phyloP scores from a whole-genome alignment of 1,140 invertebrate genomes.

The Drosophila ogumai region DNA sequence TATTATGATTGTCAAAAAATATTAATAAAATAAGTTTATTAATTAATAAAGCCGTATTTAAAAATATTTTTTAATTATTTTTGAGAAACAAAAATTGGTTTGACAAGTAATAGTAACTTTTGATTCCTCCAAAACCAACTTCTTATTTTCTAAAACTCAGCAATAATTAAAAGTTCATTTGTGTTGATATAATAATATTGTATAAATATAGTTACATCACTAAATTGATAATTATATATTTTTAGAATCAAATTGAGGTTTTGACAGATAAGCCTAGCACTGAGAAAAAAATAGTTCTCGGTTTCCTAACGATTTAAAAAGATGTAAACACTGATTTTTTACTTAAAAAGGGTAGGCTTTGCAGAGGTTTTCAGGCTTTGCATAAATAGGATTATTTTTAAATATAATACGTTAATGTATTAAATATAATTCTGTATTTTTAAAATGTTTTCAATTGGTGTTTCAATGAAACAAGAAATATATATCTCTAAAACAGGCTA shows the following conservation, averaged over 20 bases:
- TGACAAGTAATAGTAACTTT: not conserved
- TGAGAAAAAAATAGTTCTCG: not conserved
- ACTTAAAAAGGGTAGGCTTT: not conserved
- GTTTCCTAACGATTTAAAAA: not conserved
- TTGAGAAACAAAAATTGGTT: not conserved
- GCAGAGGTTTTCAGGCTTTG: not conserved
- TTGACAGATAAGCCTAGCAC: not conserved
- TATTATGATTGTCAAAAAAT: constrained; percentile 2
- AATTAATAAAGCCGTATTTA: not conserved
- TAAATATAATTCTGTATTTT: not conserved
- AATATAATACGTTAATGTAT: not conserved
- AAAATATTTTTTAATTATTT: too few relatives aligned
- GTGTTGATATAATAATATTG: constrained; percentile 4
- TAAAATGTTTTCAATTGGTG: not conserved
- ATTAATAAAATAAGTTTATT: not conserved
- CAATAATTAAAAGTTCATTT: not conserved
- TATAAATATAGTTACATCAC: constrained; percentile 9
- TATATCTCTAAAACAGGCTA: too few relatives aligned
- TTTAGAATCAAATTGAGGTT: constrained; percentile 12
- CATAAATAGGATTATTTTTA: not conserved
- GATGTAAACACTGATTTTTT: not conserved
- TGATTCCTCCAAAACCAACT: not conserved
- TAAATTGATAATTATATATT: constrained; percentile 10
- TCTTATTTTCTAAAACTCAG: not conserved
- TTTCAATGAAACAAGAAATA: not conserved